Percentiles rank a stretch among this genome's conserved stretches.
phyloP scores from a whole-genome alignment of 2,888 invertebrate genomes.

The Eupithecia tripunctaria region DNA sequence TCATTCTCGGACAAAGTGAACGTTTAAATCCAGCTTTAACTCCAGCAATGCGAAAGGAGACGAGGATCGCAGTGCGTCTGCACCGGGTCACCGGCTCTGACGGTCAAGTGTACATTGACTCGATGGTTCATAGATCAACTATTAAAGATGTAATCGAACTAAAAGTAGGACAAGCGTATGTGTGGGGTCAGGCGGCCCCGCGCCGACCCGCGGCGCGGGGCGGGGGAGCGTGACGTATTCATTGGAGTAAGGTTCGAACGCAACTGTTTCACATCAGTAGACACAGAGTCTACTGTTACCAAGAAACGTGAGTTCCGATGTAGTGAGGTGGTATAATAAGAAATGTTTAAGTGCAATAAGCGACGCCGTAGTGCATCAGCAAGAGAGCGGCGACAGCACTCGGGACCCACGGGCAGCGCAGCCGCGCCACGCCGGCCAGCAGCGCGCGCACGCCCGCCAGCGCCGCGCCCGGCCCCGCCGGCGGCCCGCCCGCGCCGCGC shows the following conservation, averaged over 20 bases:
- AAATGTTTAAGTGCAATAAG: background rate
- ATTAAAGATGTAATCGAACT: background rate
- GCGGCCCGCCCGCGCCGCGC: conserved; percentile 45
- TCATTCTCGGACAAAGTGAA: too few species aligned
- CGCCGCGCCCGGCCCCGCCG: conserved; percentile 67
- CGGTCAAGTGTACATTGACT: too few species aligned
- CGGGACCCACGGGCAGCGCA: conserved; percentile 40
- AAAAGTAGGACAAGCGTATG: background rate
- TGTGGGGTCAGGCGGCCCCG: too few species aligned
- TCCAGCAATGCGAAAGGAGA: too few species aligned
- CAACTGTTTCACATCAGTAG: background rate
- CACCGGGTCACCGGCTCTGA: too few species aligned
- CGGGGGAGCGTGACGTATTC: too few species aligned
- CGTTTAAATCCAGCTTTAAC: too few species aligned
- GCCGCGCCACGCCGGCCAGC: conserved; percentile 56
- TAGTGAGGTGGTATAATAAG: background rate
- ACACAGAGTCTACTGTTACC: too few species aligned
- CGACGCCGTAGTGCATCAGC: background rate
- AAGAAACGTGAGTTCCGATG: too few species aligned
- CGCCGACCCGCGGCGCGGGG: too few species aligned
- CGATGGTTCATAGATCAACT: too few species aligned
- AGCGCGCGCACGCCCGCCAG: conserved; percentile 69
- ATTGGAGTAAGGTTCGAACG: background rate
- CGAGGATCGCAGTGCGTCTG: too few species aligned
- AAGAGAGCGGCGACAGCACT: background rate